A percentile compares a stretch with the other conserved stretches of the same genome.
Conservation (phyloP, 2,888 invertebrate genomes). For the Odontocerum albicorne region DNA sequence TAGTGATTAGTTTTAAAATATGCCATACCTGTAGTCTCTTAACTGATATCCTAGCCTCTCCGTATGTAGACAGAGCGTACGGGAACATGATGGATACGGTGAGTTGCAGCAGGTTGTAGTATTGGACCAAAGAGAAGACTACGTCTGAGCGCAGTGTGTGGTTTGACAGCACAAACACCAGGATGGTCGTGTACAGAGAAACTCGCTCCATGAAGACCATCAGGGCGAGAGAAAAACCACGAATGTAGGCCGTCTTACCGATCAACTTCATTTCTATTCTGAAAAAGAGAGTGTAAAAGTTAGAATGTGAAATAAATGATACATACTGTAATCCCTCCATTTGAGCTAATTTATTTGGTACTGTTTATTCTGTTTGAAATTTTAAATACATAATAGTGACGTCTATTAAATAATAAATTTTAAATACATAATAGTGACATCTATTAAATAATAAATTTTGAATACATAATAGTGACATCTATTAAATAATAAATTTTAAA, state of each 20-base stretch:
- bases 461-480: no score
- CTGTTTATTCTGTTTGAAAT: no score
- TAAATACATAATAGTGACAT: no score
- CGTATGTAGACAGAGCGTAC: constrained; percentile 59
- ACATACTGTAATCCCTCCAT: no score
- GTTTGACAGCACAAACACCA: constrained; percentile 71
- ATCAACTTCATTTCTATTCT: constrained; percentile 53
- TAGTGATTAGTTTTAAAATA: no score
- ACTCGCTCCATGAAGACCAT: constrained; percentile 84
- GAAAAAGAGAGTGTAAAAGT: constrained; percentile 38
- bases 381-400: no score
- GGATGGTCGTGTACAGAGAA: constrained; percentile 76
- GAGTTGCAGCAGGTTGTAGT: constrained; percentile 72
- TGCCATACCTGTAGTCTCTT: constrained; percentile 63
- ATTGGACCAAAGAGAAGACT: constrained; percentile 76
- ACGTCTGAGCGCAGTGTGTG: constrained; percentile 62
- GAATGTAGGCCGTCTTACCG: constrained; percentile 48
- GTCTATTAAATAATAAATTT: no score
- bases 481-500: no score
- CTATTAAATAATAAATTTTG: no score
- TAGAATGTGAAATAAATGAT: no score
- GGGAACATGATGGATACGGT: constrained; percentile 68
- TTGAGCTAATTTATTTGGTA: no score
- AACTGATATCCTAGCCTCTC: constrained; percentile 66
- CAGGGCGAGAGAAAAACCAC: constrained; percentile 61